Evolutionary conservation across 1,140 invertebrate species (phyloP), one percentile per base, ranked within the genome.

Genomic region (Lutraria rhynchaena): DNA sequence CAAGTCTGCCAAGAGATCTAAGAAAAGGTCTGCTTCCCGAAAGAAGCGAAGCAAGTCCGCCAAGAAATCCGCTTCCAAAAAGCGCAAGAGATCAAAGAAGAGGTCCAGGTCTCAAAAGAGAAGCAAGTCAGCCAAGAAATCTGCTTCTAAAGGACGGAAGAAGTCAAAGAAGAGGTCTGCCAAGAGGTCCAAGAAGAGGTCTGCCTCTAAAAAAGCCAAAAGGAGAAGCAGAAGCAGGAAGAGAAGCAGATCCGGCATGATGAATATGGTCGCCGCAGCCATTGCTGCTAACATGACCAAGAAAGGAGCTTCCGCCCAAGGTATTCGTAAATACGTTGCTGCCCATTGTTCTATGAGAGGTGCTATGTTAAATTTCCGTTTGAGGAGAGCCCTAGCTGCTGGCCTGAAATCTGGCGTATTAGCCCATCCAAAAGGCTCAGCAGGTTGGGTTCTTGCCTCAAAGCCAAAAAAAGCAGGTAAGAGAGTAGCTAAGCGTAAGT

Each of bases 271-370:
- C 15, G 37, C 37, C 15, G 37, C 37, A 41, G 37, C 37, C 5
- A 41, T 41, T 41, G 37, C 37, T 41, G 37, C 37, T 15, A 63
- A 63, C 75, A 63, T 44, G 15, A 78, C 57, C 60, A 67, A 53
- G 41, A 60, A 61, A 19, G 61, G 75, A 29, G 57, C 57, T 15
- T 78, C 75, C 3, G 49, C 61, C 17, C 61, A 67, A 29, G 61
- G 61, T 13, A 78, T 78, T 60, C 33, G 75, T 19, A 78, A 78
- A 61, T 78, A 78, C 51, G 75, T 78, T 3, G 41, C 24, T 44
- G 51, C 60, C 9, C 75, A 78, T 31, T 46, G 61, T 35, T 24
- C 51, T 31, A 44, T 78, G 15, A 51, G 17, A 33, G 75, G 75
- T 5, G 61, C 15, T 15, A 67, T 78, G 13, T 60, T 78, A 15